Percentiles rank a stretch among this genome's conserved stretches.
These are phyloP conservation scores for Pristionchus entomophagus DNA, from an alignment of 2,888 invertebrate species.

Conservation along the genomic window DNA sequence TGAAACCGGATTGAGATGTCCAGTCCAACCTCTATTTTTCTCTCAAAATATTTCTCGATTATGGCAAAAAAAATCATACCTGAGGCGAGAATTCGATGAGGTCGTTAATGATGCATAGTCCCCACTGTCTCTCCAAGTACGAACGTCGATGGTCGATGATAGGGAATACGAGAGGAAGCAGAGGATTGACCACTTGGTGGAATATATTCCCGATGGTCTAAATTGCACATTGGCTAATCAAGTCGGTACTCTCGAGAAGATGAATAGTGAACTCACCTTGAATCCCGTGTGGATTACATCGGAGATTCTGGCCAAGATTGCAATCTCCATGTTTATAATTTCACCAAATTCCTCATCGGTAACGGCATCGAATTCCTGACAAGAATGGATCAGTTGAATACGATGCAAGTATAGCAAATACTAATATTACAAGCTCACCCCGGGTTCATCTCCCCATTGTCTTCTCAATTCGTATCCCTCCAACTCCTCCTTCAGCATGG, in stretches of 20 bases:
- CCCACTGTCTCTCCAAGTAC: constrained; percentile 98
- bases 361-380: constrained; percentile 94
- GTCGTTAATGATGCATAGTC: constrained; percentile 97
- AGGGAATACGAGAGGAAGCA: constrained; percentile 89
- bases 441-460: constrained; percentile 62
- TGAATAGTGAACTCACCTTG: constrained; percentile 50
- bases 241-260: too few species aligned
- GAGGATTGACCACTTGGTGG: constrained; percentile 85
- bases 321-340: constrained; percentile 68
- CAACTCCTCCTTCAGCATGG: constrained; percentile 65
- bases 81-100: constrained; percentile 86
- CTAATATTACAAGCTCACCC: constrained; percentile 42
- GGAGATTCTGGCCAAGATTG: constrained; percentile 66
- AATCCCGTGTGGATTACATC: constrained; percentile 68
- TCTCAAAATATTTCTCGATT: too few species aligned
- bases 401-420: neutral
- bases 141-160: constrained; percentile 82
- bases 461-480: constrained; percentile 66
- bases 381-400: neutral
- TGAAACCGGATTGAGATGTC: constrained; percentile 79
- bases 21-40: too few species aligned
- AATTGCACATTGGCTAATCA: constrained; percentile 86
- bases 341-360: constrained; percentile 83
- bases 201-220: constrained; percentile 52
- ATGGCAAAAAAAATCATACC: neutral